phyloP scores from a whole-genome alignment of 92 coral and sea anemone genomes.

The Umimayanthus chanpuru region DNA sequence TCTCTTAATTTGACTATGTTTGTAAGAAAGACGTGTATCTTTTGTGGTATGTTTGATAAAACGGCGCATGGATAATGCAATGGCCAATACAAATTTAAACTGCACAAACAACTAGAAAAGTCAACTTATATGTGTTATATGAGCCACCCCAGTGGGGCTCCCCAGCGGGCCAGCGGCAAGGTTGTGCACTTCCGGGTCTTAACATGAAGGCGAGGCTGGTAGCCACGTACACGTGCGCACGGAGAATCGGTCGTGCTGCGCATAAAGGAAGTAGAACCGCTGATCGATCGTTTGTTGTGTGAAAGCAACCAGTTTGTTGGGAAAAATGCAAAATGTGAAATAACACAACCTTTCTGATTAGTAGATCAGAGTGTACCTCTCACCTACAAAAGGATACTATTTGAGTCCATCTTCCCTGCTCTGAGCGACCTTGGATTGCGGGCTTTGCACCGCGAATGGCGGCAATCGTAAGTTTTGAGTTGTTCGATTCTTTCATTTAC shows the following conservation, averaged over 20 bases:
- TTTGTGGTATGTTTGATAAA: too few species aligned
- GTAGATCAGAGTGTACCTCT: not conserved
- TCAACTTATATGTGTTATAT: too few species aligned
- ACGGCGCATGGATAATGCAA: not conserved
- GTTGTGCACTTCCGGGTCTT: not conserved
- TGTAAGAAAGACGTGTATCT: too few species aligned
- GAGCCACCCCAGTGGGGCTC: too few species aligned
- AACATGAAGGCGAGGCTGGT: slow-evolving; percentile 24
- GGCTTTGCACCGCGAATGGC: slow-evolving; percentile 12
- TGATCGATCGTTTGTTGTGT: slow-evolving; percentile 3
- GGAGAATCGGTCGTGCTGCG: slow-evolving; percentile 7
- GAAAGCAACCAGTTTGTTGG: not conserved
- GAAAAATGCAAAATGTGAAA: slow-evolving; percentile 29
- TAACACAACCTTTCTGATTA: not conserved
- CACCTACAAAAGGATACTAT: not conserved
- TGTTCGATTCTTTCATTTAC: slow-evolving; percentile 7
- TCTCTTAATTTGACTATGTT: too few species aligned
- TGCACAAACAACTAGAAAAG: too few species aligned
- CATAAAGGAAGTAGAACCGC: slow-evolving; percentile 40
- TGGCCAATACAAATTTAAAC: not conserved
- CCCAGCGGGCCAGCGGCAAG: too few species aligned
- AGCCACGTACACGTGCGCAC: slow-evolving; percentile 47
- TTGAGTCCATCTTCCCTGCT: not conserved
- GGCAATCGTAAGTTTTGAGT: slow-evolving; percentile 28
- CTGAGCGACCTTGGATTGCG: not conserved